Percentiles rank a stretch among this genome's conserved stretches.
Evolutionary conservation across 2,797 vertebrate species (phyloP).

Genomic region (Acanthopagrus latus): DNA sequence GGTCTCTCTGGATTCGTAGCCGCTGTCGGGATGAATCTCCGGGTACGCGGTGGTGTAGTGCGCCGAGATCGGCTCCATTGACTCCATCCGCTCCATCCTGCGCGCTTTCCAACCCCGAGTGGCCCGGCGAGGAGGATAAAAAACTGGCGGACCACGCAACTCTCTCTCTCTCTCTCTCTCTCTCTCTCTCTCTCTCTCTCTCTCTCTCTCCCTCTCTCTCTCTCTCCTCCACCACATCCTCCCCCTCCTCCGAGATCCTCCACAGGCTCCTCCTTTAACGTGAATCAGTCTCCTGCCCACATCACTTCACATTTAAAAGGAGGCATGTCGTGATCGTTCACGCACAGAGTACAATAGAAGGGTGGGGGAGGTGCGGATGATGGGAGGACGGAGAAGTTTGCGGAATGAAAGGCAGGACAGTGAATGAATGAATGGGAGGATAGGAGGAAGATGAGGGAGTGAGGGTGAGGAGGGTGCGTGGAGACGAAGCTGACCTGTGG

Average conservation of each 20-base stretch:
- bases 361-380: slow-evolving; percentile 5
- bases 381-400: slow-evolving; percentile 8
- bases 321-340: slow-evolving; percentile 47
- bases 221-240: no score
- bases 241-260: slow-evolving; percentile 11
- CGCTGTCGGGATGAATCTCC: slow-evolving; percentile 79
- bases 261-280: slow-evolving; percentile 42
- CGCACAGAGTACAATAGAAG: neutral
- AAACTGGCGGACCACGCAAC: neutral
- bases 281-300: slow-evolving; percentile 50
- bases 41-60: slow-evolving; percentile 75
- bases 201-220: no score
- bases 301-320: slow-evolving; percentile 48
- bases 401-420: neutral
- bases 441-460: neutral
- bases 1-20: slow-evolving; percentile 68
- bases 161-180: neutral
- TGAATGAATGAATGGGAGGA: neutral
- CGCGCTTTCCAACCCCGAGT: neutral
- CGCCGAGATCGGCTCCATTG: slow-evolving; percentile 81
- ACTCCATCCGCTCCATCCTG: slow-evolving; percentile 80
- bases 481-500: neutral
- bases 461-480: neutral
- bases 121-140: neutral
- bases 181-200: no score